phyloP scores from a whole-genome alignment of 2,797 vertebrate species.

The Brachymystax lenok region DNA sequence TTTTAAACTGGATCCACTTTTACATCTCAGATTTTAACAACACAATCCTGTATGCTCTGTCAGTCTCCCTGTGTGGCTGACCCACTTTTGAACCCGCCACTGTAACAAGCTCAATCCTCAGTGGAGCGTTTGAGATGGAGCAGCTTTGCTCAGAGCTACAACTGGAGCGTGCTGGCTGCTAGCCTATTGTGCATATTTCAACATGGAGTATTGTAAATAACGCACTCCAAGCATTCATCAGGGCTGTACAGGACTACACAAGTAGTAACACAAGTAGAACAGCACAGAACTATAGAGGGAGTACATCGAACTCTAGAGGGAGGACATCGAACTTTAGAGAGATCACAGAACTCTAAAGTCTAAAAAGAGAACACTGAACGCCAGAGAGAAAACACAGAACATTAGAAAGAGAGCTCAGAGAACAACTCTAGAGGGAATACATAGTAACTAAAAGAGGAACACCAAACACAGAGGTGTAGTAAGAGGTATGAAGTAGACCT shows the following conservation, averaged over 20 bases:
- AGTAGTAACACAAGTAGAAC: not conserved
- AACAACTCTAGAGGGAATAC: not conserved
- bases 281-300: not conserved
- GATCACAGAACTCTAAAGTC: not conserved
- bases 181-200: not conserved
- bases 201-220: slow-evolving; percentile 24
- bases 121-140: slow-evolving; percentile 29
- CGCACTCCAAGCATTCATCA: slow-evolving; percentile 32
- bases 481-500: slow-evolving; percentile 44
- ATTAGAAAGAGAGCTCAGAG: not conserved
- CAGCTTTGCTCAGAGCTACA: slow-evolving; percentile 33
- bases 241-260: slow-evolving; percentile 14
- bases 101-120: slow-evolving; percentile 26
- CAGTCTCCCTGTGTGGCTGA: too few relatives aligned
- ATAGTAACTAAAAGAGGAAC: not conserved
- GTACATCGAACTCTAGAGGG: not conserved
- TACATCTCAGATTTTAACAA: not conserved
- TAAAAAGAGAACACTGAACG: not conserved
- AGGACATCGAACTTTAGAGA: not conserved
- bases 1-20: not conserved
- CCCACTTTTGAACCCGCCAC: slow-evolving; percentile 12
- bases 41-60: too few relatives aligned
- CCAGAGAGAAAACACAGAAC: not conserved
- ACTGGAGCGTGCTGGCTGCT: not conserved
- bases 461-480: not conserved